These are phyloP conservation scores for Zaprionus taronus DNA, from an alignment of 1,140 invertebrate species.

Conservation along the genomic window DNA sequence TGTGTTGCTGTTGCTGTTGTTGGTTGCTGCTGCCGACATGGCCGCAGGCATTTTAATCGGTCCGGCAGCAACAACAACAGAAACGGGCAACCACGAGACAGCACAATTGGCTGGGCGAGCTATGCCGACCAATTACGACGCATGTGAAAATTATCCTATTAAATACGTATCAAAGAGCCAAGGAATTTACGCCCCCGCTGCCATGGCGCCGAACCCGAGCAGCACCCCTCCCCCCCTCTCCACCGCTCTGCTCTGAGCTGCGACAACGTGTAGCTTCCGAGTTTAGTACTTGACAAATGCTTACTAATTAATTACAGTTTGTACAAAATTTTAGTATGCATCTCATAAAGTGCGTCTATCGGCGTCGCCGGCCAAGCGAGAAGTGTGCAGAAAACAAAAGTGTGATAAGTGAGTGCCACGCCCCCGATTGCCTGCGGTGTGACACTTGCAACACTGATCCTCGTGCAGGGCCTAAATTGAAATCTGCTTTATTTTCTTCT, in stretches of 20 bases:
- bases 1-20: background rate
- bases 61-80: slow-evolving; percentile 11
- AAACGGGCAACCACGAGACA: background rate
- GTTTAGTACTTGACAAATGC: slow-evolving; percentile 84
- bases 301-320: slow-evolving; percentile 85
- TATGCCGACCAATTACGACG: slow-evolving; percentile 71
- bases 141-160: slow-evolving; percentile 84
- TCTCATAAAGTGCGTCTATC: slow-evolving; percentile 81
- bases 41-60: slow-evolving; percentile 60
- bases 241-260: background rate
- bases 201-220: slow-evolving; percentile 10
- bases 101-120: slow-evolving; percentile 31
- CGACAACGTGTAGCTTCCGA: slow-evolving; percentile 25
- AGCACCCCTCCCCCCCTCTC: background rate
- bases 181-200: slow-evolving; percentile 39
- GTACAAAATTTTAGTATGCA: slow-evolving; percentile 84
- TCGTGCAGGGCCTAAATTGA: slow-evolving; percentile 37
- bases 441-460: slow-evolving; percentile 22
- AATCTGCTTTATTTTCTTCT: slow-evolving; percentile 56
- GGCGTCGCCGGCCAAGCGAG: slow-evolving; percentile 21
- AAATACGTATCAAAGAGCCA: slow-evolving; percentile 74
- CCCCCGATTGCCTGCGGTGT: slow-evolving; percentile 18
- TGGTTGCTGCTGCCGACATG: slow-evolving; percentile 35
- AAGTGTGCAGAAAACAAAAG: slow-evolving; percentile 78
- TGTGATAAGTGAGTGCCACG: slow-evolving; percentile 68